Conservation (phyloP, 1,140 invertebrate genomes). For the Epicauta chinensis region DNA sequence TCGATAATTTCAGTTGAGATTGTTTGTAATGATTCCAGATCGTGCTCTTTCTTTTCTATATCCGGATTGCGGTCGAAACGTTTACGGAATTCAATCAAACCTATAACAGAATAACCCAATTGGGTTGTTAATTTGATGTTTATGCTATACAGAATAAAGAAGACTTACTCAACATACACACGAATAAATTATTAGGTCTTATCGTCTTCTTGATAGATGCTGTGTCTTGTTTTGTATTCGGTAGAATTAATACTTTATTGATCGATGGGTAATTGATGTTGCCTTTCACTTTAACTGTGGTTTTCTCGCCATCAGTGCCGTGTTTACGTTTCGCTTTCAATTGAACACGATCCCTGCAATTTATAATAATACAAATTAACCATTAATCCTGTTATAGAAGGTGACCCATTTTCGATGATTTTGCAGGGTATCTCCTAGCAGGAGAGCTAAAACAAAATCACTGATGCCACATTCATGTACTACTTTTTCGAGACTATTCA, state of each 20-base stretch:
- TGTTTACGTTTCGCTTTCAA: constrained; percentile 29
- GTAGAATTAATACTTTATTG: constrained; percentile 42
- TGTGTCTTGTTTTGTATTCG: constrained; percentile 51
- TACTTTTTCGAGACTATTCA: too few relatives aligned
- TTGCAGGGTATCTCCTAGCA: too few relatives aligned
- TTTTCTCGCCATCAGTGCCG: constrained; percentile 27
- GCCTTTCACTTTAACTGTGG: constrained; percentile 31
- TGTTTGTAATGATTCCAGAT: constrained; percentile 53
- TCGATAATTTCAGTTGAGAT: constrained; percentile 57
- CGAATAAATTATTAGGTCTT: constrained; percentile 36
- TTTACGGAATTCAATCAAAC: constrained; percentile 69
- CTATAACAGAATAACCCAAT: too few relatives aligned
- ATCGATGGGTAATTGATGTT: constrained; percentile 34
- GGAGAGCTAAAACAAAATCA: too few relatives aligned
- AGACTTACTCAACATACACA: constrained; percentile 35
- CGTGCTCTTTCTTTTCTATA: constrained; percentile 53
- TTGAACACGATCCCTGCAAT: constrained; percentile 35
- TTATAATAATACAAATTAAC: not conserved
- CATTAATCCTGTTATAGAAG: too few relatives aligned
- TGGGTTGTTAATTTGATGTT: too few relatives aligned
- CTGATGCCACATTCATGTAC: too few relatives aligned
- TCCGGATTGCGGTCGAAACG: constrained; percentile 62
- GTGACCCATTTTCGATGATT: too few relatives aligned
- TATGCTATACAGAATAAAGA: too few relatives aligned
- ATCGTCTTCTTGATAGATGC: constrained; percentile 41